These are phyloP conservation scores for Coracias cyanogaster DNA, from an alignment of 2,797 vertebrate species.

Conservation along the genomic window DNA sequence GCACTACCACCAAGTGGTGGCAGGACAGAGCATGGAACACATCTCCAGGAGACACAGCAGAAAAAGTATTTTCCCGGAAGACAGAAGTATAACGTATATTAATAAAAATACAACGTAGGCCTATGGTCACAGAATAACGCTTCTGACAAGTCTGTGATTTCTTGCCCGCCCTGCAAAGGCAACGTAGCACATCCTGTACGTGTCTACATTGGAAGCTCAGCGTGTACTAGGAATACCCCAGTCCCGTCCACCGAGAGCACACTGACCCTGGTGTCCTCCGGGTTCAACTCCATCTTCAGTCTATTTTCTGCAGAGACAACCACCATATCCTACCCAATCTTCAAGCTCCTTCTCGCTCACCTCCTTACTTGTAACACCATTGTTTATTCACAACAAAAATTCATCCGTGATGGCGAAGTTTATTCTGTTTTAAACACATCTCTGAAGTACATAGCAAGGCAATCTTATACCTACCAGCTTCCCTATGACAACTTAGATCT, in stretches of 20 bases:
- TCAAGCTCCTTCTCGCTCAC: background rate
- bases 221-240: too few species aligned
- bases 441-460: background rate
- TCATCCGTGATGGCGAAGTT: background rate
- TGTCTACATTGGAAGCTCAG: too few species aligned
- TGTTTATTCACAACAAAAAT: background rate
- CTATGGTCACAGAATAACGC: too few species aligned
- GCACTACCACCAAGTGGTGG: background rate
- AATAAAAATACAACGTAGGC: background rate
- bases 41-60: background rate
- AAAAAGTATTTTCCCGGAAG: background rate
- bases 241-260: too few species aligned
- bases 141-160: too few species aligned
- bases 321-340: background rate
- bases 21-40: fast-evolving
- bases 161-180: too few species aligned
- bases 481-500: background rate
- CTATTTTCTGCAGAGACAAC: too few species aligned
- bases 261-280: too few species aligned
- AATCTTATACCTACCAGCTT: background rate
- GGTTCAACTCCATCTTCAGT: too few species aligned
- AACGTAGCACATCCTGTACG: too few species aligned
- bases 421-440: background rate
- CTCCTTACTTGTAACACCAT: background rate
- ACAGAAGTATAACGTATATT: background rate